Percentiles rank a stretch among this genome's conserved stretches.
Evolutionary conservation across 1,140 invertebrate species (phyloP).

Genomic region (Myzus persicae): DNA sequence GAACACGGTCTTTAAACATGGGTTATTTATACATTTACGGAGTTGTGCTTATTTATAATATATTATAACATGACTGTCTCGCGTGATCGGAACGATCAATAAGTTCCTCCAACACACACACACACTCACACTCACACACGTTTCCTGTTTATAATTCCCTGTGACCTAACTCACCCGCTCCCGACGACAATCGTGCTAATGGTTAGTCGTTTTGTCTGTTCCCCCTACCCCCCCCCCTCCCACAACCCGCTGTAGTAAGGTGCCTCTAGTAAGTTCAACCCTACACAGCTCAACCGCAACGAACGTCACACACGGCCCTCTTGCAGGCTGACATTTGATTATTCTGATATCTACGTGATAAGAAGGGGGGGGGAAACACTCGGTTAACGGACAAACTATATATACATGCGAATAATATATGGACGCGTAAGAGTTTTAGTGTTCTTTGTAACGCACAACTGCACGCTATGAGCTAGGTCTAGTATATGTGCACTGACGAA

Average conservation of each 20-base stretch:
- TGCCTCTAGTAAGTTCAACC: neutral
- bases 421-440: neutral
- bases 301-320: neutral
- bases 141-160: conserved; percentile 8
- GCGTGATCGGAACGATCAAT: conserved; percentile 54
- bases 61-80: neutral
- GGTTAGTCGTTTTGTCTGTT: conserved; percentile 13
- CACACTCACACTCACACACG: neutral
- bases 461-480: neutral
- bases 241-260: no score
- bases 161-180: neutral
- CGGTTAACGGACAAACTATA: neutral
- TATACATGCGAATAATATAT: neutral
- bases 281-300: neutral
- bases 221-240: no score
- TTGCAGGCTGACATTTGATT: neutral
- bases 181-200: conserved; percentile 42
- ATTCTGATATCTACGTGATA: neutral
- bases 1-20: conserved; percentile 6
- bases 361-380: neutral
- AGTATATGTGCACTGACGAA: neutral
- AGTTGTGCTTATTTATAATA: conserved; percentile 9
- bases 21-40: conserved; percentile 19
- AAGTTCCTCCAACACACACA: neutral
- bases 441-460: neutral